These are phyloP conservation scores for Euwallacea fornicatus DNA, from an alignment of 1,140 invertebrate genomes.

Conservation along the genomic window DNA sequence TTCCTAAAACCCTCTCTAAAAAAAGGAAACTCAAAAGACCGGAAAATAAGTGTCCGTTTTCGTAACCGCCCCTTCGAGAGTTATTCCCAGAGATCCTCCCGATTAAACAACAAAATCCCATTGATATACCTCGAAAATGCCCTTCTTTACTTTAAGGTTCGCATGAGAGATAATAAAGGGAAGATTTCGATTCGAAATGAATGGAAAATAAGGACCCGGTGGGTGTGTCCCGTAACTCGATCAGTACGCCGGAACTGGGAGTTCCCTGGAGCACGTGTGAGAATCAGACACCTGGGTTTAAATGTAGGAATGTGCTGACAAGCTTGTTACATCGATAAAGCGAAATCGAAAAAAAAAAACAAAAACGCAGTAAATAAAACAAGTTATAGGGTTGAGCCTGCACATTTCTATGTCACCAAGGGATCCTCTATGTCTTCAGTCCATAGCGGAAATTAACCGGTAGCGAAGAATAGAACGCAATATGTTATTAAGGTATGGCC, in stretches of 20 bases:
- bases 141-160: constrained; percentile 26
- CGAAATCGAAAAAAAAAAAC: not conserved
- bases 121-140: constrained; percentile 32
- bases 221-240: constrained; percentile 46
- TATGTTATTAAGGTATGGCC: constrained; percentile 40
- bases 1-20: not conserved
- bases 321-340: too few species aligned
- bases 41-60: constrained; percentile 38
- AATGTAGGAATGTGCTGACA: constrained; percentile 11
- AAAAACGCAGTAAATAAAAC: not conserved
- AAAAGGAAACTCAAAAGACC: constrained; percentile 19
- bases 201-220: constrained; percentile 34
- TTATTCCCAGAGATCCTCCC: constrained; percentile 30
- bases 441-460: constrained; percentile 9
- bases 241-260: constrained; percentile 49
- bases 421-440: not conserved
- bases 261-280: constrained; percentile 48
- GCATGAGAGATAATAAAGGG: constrained; percentile 35
- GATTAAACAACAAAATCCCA: constrained; percentile 36
- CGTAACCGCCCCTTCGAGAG: constrained; percentile 16
- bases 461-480: constrained; percentile 24
- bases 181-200: constrained; percentile 34
- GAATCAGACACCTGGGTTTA: constrained; percentile 46
- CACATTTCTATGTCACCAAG: not conserved
- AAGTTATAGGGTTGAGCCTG: not conserved